Evolutionary conservation across 2,888 invertebrate genomes (phyloP), one percentile per base, ranked within the genome.

Genomic region (Microplitis deprimator): DNA sequence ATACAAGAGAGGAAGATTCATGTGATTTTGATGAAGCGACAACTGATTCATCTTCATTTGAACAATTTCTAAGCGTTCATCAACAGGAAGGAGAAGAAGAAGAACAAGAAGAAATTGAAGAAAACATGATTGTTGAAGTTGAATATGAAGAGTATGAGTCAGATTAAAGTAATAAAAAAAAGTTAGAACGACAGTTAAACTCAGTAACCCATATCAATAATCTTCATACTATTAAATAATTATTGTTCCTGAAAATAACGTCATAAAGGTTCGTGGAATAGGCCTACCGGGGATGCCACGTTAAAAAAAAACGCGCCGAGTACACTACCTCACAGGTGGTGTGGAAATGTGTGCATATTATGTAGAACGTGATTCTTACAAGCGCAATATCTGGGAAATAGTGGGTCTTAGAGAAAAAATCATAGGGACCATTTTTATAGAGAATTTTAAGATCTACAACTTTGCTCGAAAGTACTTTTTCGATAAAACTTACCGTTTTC

Each of bases 1-100:
- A 20, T 1, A 20, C 75, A 65, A 17, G 20, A 41, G 39, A 41
- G 7, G 71, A 70, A 59, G 50, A 62, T 50, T 29, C 20, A 17
- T 50, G 17, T n/a, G 64, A 69, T 59, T 29, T 41, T 17, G 62
- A 79, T 29, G 61, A 68, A 39, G 80, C 71, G 41, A 39, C 68
- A 71, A 40, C 39, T 71, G 68, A 77, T 79, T 6, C 20, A 73
- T 73, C 59, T 40, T 73, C 68, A 62, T 76, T 77, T 13, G 40
- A 73, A 50, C 72, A 80, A 72, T 75, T 59, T 67, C 71, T 67
- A 64, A 3, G 65, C n/a, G 70, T 77, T 17, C 29, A 75, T 16
- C 59, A 80, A 65, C 72, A 76, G 73, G 70, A 77, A 50, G 73
- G 77, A 75, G 68, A 75, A 65, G 73, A 72, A 69, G 69, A 39